Conservation (phyloP, 2,888 invertebrate genomes). For the Pammene fasciana region DNA sequence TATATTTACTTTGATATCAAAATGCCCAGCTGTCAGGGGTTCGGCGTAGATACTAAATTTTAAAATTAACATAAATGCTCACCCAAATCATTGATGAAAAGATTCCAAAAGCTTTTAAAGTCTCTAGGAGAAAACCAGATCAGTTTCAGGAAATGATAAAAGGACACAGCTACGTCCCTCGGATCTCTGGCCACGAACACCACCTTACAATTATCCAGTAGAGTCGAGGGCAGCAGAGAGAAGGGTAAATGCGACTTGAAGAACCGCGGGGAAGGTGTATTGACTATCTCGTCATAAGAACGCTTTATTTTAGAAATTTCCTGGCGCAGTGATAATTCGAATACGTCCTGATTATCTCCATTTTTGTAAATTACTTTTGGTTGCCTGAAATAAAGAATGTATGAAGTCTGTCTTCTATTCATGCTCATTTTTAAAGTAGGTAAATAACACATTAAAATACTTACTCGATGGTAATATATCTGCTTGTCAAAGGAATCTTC, state of each 20-base stretch:
- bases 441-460: too few species aligned
- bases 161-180: too few species aligned
- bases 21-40: too few species aligned
- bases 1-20: too few species aligned
- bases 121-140: constrained; percentile 84
- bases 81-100: too few species aligned
- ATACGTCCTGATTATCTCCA: too few species aligned
- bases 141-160: constrained; percentile 86
- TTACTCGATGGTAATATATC: constrained; percentile 74
- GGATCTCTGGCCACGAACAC: too few species aligned
- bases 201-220: constrained; percentile 19
- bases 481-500: too few species aligned
- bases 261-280: constrained; percentile 25
- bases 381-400: neutral
- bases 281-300: neutral
- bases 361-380: neutral
- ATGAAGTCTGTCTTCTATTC: too few species aligned
- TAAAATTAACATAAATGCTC: too few species aligned
- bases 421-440: too few species aligned
- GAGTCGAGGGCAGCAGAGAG: constrained; percentile 18
- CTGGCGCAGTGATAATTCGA: neutral
- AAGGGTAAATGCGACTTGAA: constrained; percentile 28
- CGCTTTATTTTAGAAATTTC: neutral
- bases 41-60: too few species aligned
- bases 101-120: constrained; percentile 81